Evolutionary conservation across 2,113 vertebrate species (phyloP), one percentile per base, ranked within the genome.

Genomic region (Xyrauchen texanus): DNA sequence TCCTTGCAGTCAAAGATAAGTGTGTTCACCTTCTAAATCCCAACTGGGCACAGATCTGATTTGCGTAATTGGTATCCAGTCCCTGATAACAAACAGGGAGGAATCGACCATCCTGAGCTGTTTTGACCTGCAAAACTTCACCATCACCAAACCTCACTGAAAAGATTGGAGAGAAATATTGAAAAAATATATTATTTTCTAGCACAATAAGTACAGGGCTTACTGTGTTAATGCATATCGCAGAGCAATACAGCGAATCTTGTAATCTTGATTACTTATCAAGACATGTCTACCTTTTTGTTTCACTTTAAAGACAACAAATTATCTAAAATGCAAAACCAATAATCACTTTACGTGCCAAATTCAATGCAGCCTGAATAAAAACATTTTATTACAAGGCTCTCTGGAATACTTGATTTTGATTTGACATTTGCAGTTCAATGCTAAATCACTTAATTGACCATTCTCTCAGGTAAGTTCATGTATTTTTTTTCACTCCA

Each of bases 1-100:
- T 34, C 21, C 47, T 16, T 76, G 8, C 57, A 12, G 55, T 52
- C 51, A 5, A 4, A 13, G 12, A 15, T 46, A 9, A 51, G 34
- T 46, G 34, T 46, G 0, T 11, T 87, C 87, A 93, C 91, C 47
- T 44, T 84, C 71, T 85, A 74, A 92, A 90, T 73, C 91, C 92
- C 0, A 92, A 83, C 71, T 77, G 87, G 57, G 71, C 7, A 15
- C 92, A 93, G 61, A 88, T 87, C 42, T 77, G 70, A 62, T 90
- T 68, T 4, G 90, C 82, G 0, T 72, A 63, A 57, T 1, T 67
- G n/a, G 74, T 2, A 70, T 84, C 8, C 91, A 90, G 89, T 71
- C 84, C 84, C 4, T 57, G 49, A 65, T 64, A 82, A 81, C 92
- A 93, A 66, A 93, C 84, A 0, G 91, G 89, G 10, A 90, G 88